A percentile compares a stretch with the other conserved stretches of the same genome.
phyloP scores from a whole-genome alignment of 2,797 vertebrate genomes.

The Urosaurus nigricauda region DNA sequence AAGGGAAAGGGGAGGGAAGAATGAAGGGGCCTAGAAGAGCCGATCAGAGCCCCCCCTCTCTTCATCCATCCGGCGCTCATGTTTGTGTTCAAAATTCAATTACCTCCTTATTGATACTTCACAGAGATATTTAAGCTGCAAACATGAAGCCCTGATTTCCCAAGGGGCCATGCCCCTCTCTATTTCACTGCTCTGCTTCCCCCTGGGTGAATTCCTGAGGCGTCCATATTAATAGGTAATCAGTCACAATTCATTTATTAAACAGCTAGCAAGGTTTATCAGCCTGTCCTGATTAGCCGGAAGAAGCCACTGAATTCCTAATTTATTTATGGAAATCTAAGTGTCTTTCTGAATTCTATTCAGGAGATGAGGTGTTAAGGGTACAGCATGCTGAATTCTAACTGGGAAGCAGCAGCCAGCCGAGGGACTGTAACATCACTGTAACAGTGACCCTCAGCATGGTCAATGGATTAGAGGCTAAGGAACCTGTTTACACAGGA shows the following conservation, averaged over 20 bases:
- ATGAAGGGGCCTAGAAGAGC: conserved; percentile 85
- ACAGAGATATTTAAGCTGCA: conserved; percentile 99
- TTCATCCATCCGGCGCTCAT: conserved; percentile 96
- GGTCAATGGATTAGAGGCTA: conserved; percentile 59
- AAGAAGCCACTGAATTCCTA: conserved; percentile 99
- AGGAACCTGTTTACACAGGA: conserved; percentile 66
- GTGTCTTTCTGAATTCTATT: conserved; percentile 96
- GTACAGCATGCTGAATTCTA: conserved; percentile 74
- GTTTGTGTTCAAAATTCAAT: conserved; percentile 99
- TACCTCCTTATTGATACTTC: conserved; percentile 99
- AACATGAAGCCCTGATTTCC: conserved; percentile 99
- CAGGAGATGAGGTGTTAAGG: conserved; percentile 82
- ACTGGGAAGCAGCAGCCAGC: conserved; percentile 68
- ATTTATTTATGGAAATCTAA: conserved; percentile 99
- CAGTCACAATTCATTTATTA: conserved; percentile 99
- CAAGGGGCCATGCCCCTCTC: conserved; percentile 97
- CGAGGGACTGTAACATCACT: conserved; percentile 32
- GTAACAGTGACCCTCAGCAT: conserved; percentile 41
- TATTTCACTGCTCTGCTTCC: conserved; percentile 94
- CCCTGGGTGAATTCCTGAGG: conserved; percentile 95
- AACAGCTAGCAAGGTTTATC: conserved; percentile 98
- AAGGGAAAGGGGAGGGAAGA: conserved; percentile 83
- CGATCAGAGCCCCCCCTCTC: conserved; percentile 80
- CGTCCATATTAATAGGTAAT: conserved; percentile 99
- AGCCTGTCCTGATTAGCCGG: conserved; percentile 96